phyloP scores from a whole-genome alignment of 2,888 invertebrate species.

The Chelonus formosanus region DNA sequence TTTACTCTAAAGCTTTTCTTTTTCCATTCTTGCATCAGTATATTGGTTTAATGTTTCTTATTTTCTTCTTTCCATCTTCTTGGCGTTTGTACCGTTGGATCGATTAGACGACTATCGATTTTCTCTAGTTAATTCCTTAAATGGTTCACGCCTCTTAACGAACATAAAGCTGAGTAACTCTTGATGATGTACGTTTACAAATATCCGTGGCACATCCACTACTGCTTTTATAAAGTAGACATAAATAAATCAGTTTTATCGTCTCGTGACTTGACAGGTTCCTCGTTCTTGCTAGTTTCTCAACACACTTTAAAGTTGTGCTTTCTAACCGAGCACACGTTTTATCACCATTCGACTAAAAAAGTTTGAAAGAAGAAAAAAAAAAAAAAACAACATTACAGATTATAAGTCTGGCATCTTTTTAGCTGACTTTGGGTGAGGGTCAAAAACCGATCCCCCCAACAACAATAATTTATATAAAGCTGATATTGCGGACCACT shows the following conservation, averaged over 20 bases:
- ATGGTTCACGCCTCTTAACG: constrained; percentile 10
- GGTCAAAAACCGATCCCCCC: constrained; percentile 12
- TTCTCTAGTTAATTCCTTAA: constrained; percentile 8
- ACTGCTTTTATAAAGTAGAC: constrained; percentile 11
- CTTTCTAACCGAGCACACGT: constrained; percentile 13
- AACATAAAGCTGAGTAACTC: background rate
- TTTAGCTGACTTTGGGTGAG: background rate
- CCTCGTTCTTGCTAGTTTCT: constrained; percentile 2
- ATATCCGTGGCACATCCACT: background rate
- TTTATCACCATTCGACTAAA: background rate
- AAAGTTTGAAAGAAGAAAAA: background rate
- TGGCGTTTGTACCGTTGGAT: no score
- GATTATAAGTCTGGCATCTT: no score
- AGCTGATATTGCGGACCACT: constrained; percentile 21
- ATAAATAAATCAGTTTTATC: constrained; percentile 25
- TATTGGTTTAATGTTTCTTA: background rate
- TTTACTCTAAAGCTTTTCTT: background rate
- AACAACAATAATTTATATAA: constrained; percentile 23
- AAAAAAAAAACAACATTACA: background rate
- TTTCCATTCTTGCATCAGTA: background rate
- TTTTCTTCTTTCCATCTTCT: no score
- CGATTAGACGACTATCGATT: constrained; percentile 1
- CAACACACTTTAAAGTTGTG: constrained; percentile 9
- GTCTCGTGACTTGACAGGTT: constrained; percentile 17
- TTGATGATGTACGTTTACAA: background rate